Conservation (phyloP, 2,888 invertebrate species). For the Philereme vetulata region DNA sequence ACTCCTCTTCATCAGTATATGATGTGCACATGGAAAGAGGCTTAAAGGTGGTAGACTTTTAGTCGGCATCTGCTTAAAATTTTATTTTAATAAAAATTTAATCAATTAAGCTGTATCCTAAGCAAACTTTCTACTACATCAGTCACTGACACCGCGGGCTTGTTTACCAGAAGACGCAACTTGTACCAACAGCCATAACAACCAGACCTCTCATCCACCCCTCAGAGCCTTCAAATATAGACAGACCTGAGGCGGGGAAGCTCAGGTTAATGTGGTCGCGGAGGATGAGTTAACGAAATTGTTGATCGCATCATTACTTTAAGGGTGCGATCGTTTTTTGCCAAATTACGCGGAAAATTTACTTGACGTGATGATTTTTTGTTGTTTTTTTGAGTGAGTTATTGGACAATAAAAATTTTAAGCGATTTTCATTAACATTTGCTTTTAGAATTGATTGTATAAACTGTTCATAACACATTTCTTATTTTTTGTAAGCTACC, state of each 20-base stretch:
- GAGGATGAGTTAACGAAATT: conserved; percentile 66
- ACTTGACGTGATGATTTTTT: conserved; percentile 37
- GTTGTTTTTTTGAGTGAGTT: conserved; percentile 22
- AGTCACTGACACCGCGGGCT: conserved; percentile 21
- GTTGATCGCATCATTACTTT: conserved; percentile 66
- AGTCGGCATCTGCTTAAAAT: no score
- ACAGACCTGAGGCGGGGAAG: conserved; percentile 28
- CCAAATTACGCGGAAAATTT: conserved; percentile 55
- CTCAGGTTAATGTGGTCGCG: conserved; percentile 40
- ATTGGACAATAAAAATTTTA: not conserved
- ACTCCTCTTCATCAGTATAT: no score
- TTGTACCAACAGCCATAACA: conserved; percentile 13
- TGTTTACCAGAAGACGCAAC: conserved; percentile 31
- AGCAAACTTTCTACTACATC: conserved; percentile 15
- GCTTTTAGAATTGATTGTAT: no score
- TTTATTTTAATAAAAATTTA: not conserved
- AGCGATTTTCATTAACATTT: not conserved
- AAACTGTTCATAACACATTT: no score
- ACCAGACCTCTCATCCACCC: conserved; percentile 12
- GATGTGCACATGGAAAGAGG: no score
- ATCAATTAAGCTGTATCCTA: conserved; percentile 14
- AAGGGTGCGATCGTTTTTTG: conserved; percentile 46
- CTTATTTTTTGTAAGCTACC: no score
- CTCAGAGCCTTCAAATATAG: not conserved
- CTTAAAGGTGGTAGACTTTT: no score